Base-by-base conservation (phyloP, 2,888 invertebrate genomes). In the Lycia hirtaria region DNA sequence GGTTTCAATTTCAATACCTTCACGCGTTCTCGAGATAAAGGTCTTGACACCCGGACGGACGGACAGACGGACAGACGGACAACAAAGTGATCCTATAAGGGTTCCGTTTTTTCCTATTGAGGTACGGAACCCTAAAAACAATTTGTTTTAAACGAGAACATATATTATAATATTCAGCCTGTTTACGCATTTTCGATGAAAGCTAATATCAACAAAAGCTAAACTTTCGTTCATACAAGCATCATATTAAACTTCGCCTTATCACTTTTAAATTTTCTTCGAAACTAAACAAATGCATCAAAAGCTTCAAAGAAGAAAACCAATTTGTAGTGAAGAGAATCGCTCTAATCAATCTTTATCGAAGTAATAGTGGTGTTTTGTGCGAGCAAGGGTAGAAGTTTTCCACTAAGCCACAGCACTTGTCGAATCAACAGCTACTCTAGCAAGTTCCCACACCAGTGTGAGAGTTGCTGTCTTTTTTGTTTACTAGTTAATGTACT, bases 331-430 rank as follows among this genome's bases (percentile, higher is more conserved):
- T 35, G 47, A 51, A 51, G 50, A 38, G 33, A 37, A 49, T 51
- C 41, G 37, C 47, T 33, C 33, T 55, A 62, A 62, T 60, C 60
- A 61, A 64, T 64, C 57, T 57, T 41, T 48, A 52, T 57, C 52
- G 57, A 37, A 43, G 30, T 52, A 52, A 52, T 52, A 47, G 56
- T 47, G 52, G 30, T 48, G 57, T 57, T 48, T 52, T 57, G 51
- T 51, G 40, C 58, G 35, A 50, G 55, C 62, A 59, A 67, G 51
- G 57, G 64, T 45, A 30, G 59, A 73, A 76, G 67, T 77, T 75
- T 68, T 50, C 68, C 67, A 64, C 72, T 71, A 69, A 74, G 70
- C 60, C 68, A 65, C 57, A 60, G 61, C 65, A 71, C 73, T 72
- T 70, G 72, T 69, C 69, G 67, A 67, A 64, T 70, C 69, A 72